Percentiles rank a stretch among this genome's conserved stretches.
Conservation (phyloP, 2,888 invertebrate genomes). For the Drosophila demipolita region DNA sequence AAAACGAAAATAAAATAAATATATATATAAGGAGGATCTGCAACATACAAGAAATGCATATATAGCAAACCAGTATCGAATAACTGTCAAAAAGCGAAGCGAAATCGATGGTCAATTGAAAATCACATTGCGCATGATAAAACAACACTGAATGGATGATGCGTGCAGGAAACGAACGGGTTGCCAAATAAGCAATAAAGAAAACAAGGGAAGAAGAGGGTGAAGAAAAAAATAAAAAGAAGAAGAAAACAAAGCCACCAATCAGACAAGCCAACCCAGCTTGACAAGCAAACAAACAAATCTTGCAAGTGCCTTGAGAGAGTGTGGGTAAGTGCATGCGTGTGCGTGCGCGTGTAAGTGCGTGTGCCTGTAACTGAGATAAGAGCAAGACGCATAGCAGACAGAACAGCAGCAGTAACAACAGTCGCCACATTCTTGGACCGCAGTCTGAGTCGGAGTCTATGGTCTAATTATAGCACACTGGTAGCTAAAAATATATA, state of each 20-base stretch:
- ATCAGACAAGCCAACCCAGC: constrained; percentile 16
- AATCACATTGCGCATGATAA: constrained; percentile 13
- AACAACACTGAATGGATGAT: background rate
- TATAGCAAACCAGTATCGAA: background rate
- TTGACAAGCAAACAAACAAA: constrained; percentile 34
- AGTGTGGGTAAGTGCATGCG: constrained; percentile 4
- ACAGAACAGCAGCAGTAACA: constrained; percentile 19
- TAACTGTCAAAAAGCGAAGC: background rate
- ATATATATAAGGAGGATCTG: background rate
- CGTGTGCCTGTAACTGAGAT: constrained; percentile 35
- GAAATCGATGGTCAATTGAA: background rate
- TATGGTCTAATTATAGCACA: constrained; percentile 64
- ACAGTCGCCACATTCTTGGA: constrained; percentile 8
- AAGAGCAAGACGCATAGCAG: constrained; percentile 49
- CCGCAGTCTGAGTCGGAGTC: constrained; percentile 34
- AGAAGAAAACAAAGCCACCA: constrained; percentile 14
- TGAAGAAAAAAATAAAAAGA: background rate
- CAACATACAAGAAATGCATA: background rate
- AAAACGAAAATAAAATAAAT: background rate
- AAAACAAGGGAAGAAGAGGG: background rate
- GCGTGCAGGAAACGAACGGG: constrained; percentile 30
- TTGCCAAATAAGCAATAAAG: constrained; percentile 30
- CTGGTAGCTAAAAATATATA: constrained; percentile 63
- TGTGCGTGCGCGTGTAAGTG: constrained; percentile 4
- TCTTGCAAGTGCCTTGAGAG: constrained; percentile 47